These are phyloP conservation scores for Irena cyanogastra DNA, from an alignment of 2,113 vertebrate genomes.

Conservation along the genomic window DNA sequence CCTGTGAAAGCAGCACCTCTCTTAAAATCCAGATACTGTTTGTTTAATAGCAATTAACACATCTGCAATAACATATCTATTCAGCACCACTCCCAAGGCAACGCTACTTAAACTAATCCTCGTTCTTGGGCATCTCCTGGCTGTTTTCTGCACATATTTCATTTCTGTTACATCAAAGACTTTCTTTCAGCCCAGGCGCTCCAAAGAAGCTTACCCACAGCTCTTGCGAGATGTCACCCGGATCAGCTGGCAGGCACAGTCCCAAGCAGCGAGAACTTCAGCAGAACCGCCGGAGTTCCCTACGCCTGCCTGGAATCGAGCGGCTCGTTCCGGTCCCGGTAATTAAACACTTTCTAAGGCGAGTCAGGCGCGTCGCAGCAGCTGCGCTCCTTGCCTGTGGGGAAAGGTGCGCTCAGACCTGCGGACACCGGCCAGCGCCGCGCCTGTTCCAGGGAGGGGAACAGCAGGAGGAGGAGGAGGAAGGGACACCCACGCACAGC, in stretches of 20 bases:
- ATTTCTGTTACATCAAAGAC: not conserved
- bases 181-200: not conserved
- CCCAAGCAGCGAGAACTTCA: not conserved
- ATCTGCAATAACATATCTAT: not conserved
- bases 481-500: not conserved
- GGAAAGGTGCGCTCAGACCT: not conserved
- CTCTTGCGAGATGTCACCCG: not conserved
- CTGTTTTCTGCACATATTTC: not conserved
- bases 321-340: not conserved
- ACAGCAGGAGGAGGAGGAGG: not conserved
- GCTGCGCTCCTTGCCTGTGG: not conserved
- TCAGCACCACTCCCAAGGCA: not conserved
- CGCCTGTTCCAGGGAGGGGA: not conserved
- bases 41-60: not conserved
- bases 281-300: not conserved
- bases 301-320: accelerated
- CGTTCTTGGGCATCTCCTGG: not conserved
- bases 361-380: not conserved
- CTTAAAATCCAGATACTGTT: not conserved
- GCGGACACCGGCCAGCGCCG: not conserved
- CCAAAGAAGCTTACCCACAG: not conserved
- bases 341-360: not conserved
- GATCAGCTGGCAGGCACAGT: not conserved
- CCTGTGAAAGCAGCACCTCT: no score
- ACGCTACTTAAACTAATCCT: not conserved